Base-by-base conservation (phyloP, 2,888 invertebrate genomes). In the Ferrisia virgata region DNA sequence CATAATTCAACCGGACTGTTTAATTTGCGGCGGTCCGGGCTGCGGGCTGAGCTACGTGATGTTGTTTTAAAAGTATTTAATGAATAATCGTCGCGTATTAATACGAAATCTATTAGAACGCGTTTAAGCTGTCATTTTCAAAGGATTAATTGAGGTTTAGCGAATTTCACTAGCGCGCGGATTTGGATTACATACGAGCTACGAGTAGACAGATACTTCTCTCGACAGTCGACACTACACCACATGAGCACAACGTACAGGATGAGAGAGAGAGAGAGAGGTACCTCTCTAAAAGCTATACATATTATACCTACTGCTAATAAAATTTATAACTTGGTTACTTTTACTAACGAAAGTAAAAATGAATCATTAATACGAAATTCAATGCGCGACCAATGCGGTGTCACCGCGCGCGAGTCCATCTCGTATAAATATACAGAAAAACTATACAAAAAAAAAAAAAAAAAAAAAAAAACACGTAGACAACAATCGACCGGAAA, bases 31-130 rank as follows among this genome's bases (percentile, higher is more conserved):
- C 53, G 22, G 72, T 64, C 64, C 28, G 64, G 64, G 13, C 64
- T 3, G 72, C 64, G 64, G 28, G 64, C 64, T 15, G 2, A 39
- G 64, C 58, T 18, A 4, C 11, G 11, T n/a, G 72, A 76, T 36
- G 72, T 76, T 76, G 72, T 76, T 76, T 76, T 76, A 76, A 76
- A 76, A 76, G 72, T 76, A 76, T 76, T 76, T 76, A 76, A 76
- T 76, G 72, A 76, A 76, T 76, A 76, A 76, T 76, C 72, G 28
- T 15, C n/a, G 33, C 72, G 72, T 76, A 33, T 76, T 36, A 33
- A 76, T 76, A 76, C 72, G 72, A 76, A 76, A 76, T 36, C 72
- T 76, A 76, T 76, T 76, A 76, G 72, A 36, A 76, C 28, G 72
- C 72, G 72, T 72, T 76, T 76, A 36, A 76, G 72, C 72, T 76